Percentiles rank a stretch among this genome's conserved stretches.
Evolutionary conservation across 2,113 vertebrate genomes (phyloP).

Genomic region (Physeter macrocephalus): DNA sequence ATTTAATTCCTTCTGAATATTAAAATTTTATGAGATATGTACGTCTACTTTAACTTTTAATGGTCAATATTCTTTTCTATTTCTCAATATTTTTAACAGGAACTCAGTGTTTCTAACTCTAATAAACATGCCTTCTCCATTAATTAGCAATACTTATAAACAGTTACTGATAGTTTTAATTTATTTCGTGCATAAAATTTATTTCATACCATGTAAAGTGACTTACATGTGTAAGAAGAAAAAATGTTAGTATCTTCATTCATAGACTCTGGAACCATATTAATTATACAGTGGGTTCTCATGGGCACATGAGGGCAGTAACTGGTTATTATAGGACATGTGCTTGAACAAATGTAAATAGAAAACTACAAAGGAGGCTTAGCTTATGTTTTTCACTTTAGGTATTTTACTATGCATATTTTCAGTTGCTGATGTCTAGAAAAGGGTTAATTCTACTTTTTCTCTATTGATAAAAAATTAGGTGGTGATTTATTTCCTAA

Average conservation of each 20-base stretch:
- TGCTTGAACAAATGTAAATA: not conserved
- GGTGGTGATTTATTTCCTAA: not conserved
- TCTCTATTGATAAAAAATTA: not conserved
- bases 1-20: not conserved
- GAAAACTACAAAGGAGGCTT: not conserved
- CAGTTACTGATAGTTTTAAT: not conserved
- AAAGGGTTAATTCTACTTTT: not conserved
- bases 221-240: not conserved
- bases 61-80: not conserved
- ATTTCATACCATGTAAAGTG: not conserved
- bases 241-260: not conserved
- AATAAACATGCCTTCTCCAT: not conserved
- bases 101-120: not conserved
- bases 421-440: not conserved
- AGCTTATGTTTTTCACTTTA: not conserved
- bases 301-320: rapidly evolving
- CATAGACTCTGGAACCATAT: not conserved
- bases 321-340: not conserved
- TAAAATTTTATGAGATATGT: not conserved
- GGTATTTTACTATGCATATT: not conserved
- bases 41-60: not conserved
- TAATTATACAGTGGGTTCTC: not conserved
- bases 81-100: not conserved
- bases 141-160: not conserved
- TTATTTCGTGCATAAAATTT: not conserved